Evolutionary conservation across 2,797 vertebrate species (phyloP).

Genomic region (Mormyrus proboscirostris): DNA sequence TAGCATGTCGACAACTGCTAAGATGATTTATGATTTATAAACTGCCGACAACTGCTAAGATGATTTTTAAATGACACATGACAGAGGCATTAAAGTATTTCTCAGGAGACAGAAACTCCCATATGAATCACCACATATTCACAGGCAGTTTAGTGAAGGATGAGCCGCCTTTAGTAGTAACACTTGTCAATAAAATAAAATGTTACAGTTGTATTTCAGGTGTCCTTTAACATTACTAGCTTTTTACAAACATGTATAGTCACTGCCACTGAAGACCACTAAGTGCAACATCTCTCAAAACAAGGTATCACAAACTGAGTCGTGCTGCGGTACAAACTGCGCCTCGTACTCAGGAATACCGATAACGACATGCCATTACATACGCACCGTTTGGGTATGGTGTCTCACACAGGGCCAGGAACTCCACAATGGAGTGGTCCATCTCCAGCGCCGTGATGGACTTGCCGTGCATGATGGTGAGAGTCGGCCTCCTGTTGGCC

Average conservation of each 20-base stretch:
- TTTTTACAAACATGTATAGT: neutral
- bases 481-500: constrained; percentile 81
- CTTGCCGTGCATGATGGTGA: constrained; percentile 98
- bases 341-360: neutral
- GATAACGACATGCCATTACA: neutral
- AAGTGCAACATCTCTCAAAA: neutral
- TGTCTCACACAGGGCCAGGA: constrained; percentile 90
- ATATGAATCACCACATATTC: neutral
- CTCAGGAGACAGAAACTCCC: neutral
- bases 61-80: neutral
- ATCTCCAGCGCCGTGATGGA: constrained; percentile 96
- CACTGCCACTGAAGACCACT: neutral
- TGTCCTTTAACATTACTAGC: neutral
- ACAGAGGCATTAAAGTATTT: neutral
- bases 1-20: neutral
- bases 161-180: neutral
- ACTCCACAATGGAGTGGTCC: constrained; percentile 97
- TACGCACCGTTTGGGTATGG: constrained; percentile 88
- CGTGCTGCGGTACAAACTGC: neutral
- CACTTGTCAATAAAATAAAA: neutral
- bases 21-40: neutral
- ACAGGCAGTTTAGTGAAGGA: neutral
- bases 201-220: neutral
- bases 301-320: neutral
- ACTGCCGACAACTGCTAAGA: neutral